Conservation (phyloP, 2,113 vertebrate genomes). For the Lepus europaeus region DNA sequence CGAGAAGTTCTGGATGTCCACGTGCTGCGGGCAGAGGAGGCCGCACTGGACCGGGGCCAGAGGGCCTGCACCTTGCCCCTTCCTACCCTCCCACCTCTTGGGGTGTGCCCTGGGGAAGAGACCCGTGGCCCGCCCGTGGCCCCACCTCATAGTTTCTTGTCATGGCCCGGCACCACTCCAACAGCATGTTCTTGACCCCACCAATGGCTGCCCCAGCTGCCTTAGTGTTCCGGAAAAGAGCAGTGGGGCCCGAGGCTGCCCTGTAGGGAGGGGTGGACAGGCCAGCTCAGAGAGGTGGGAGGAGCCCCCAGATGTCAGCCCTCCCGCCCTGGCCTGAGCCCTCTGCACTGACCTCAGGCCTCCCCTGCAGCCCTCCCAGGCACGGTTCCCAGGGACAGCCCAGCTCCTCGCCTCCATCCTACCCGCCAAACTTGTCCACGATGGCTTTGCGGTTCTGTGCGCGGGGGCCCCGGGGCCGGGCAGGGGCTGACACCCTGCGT, state of each 20-base stretch:
- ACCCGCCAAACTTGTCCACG: constrained; percentile 89
- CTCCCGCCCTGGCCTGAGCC: background rate
- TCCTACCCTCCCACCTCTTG: background rate
- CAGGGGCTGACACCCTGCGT: constrained; percentile 63
- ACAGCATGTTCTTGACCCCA: constrained; percentile 86
- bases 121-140: rapidly evolving
- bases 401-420: background rate
- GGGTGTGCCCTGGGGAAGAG: background rate
- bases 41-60: background rate
- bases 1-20: constrained; percentile 90
- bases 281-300: background rate
- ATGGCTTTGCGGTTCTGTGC: constrained; percentile 87
- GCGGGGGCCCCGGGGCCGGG: constrained; percentile 68
- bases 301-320: background rate
- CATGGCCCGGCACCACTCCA: constrained; percentile 89
- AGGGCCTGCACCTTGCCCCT: too few relatives aligned
- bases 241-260: constrained; percentile 84
- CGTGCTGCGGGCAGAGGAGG: constrained; percentile 74
- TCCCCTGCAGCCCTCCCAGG: background rate
- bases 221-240: constrained; percentile 81
- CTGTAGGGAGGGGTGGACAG: constrained; percentile 39
- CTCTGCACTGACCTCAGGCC: background rate
- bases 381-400: background rate
- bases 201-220: constrained; percentile 69
- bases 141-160: constrained; percentile 86